Percentiles rank a stretch among this genome's conserved stretches.
These are phyloP conservation scores for Cynoglossus semilaevis DNA, from an alignment of 2,113 vertebrate species.

Conservation along the genomic window DNA sequence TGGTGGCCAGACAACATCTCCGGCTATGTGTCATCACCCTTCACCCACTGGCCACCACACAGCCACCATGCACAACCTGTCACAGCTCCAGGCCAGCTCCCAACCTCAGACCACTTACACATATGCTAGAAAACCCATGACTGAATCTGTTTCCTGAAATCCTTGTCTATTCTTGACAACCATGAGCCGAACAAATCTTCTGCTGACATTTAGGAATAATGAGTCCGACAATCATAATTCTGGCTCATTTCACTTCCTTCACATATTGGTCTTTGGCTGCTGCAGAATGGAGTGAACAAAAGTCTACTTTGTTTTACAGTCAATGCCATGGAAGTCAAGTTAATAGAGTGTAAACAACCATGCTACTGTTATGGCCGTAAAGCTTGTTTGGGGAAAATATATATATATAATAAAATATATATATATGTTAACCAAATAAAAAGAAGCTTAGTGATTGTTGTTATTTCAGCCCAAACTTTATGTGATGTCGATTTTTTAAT, in stretches of 20 bases:
- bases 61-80: slow-evolving; percentile 47
- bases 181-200: slow-evolving; percentile 52
- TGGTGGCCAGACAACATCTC: slow-evolving; percentile 65
- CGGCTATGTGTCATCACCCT: slow-evolving; percentile 61
- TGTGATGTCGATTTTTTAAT: too few species aligned
- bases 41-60: slow-evolving; percentile 38
- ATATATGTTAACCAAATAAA: too few species aligned
- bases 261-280: slow-evolving; percentile 32
- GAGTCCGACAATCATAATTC: slow-evolving; percentile 40
- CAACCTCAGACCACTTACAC: slow-evolving; percentile 53
- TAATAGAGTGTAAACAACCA: too few species aligned
- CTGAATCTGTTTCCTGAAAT: slow-evolving; percentile 45
- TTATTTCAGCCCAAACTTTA: too few species aligned
- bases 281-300: slow-evolving; percentile 20
- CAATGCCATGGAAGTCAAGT: slow-evolving; percentile 7
- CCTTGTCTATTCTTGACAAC: slow-evolving; percentile 42
- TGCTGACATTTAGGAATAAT: slow-evolving; percentile 66
- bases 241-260: slow-evolving; percentile 47
- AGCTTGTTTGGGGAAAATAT: too few species aligned
- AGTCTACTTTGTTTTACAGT: slow-evolving; percentile 27
- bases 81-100: slow-evolving; percentile 38
- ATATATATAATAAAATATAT: too few species aligned
- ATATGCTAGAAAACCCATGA: slow-evolving; percentile 25
- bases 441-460: too few species aligned
- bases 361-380: too few species aligned